Conservation (phyloP, 2,113 vertebrate species). For the Hemibagrus wyckioides region DNA sequence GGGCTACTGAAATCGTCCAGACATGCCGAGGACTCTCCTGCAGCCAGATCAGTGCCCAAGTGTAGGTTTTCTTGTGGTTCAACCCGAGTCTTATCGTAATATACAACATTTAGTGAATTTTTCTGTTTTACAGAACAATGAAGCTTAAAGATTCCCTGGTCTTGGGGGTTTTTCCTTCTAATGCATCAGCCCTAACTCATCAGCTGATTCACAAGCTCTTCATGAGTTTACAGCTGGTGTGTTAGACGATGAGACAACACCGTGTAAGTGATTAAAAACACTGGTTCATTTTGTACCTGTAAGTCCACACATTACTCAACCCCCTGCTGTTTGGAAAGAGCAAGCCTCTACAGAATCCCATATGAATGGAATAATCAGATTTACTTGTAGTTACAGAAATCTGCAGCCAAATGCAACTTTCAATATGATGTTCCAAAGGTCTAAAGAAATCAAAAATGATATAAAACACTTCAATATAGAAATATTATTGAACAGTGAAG, state of each 20-base stretch:
- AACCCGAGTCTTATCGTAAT: background rate
- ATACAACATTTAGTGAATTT: background rate
- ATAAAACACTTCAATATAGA: background rate
- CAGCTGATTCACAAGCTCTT: background rate
- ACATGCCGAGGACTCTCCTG: background rate
- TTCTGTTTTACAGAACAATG: background rate
- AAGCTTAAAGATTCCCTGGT: background rate
- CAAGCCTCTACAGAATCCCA: background rate
- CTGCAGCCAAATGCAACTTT: background rate
- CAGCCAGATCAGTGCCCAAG: background rate
- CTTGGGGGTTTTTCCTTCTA: background rate
- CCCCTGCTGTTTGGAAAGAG: background rate
- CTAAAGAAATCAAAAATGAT: background rate
- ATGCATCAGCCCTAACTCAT: background rate
- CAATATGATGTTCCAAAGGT: background rate
- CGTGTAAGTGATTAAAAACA: background rate
- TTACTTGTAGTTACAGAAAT: background rate
- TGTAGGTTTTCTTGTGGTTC: background rate
- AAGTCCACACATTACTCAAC: background rate
- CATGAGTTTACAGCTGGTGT: background rate
- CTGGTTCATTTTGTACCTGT: background rate
- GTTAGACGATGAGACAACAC: background rate
- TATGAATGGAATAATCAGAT: background rate
- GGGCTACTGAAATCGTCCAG: background rate
- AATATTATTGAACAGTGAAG: background rate